Base-by-base conservation (phyloP, 2,888 invertebrate genomes). In the Chelonus formosanus region DNA sequence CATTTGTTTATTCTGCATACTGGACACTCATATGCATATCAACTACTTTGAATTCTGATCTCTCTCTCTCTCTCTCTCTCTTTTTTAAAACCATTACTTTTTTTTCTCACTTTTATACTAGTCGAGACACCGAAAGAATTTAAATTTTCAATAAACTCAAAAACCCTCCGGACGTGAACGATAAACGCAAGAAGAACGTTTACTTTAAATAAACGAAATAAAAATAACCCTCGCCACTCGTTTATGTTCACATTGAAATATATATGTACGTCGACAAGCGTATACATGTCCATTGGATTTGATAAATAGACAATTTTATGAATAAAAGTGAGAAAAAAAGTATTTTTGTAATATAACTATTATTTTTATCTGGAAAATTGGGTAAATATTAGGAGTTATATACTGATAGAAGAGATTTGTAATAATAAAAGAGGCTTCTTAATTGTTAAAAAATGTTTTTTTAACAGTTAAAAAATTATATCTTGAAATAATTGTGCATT, bases 121-220 rank as follows among this genome's bases (percentile, higher is more conserved):
- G 7, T 54, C 35, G 64, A 50, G 35, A 40, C 54, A 43, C n/a
- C 3, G 8, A 5, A 54, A 35, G 48, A 65, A 65, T 65, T 55
- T 40, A n/a, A 48, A 5, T 35, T 56, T 63, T 63, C 40, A 48
- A 56, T 31, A 63, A 63, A 63, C 62, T 54, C 8, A 10, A 53
- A 53, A 60, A 50, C 31, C 35, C 44, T 53, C n/a, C 61, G 43
- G 52, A 43, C 36, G 52, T 31, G 53, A 32, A 44, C 53, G 61
- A 53, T 61, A 61, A 61, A 43, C 61, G 52, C 40, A n/a, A 45
- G 32, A 40, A 10, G 32, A 59, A 20, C 44, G 20, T 47, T 54
- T 45, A 40, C 44, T 50, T 50, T 47, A 54, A 45, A 47, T 43
- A 45, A 65, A 36, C 45, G 10, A 58, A 44, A 31, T 44, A 58